Base-by-base conservation (phyloP, 2,113 vertebrate species). In the Gallinago paraguaiae region DNA sequence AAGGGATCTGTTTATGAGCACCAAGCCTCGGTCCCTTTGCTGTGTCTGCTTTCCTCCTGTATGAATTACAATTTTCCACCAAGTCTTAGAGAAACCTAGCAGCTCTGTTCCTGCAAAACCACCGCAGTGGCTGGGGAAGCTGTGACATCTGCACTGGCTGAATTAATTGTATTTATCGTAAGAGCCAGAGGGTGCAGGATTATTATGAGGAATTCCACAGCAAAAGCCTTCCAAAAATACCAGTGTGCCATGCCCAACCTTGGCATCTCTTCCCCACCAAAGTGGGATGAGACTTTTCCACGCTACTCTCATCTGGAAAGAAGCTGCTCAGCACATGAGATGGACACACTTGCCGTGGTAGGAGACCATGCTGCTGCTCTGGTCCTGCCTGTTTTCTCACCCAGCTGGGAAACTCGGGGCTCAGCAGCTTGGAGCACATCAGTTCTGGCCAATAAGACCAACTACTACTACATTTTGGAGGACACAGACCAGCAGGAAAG, bases 301-400 rank as follows among this genome's bases (percentile, higher is more conserved):
- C 1, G 1, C 43, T 79, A 0, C 77, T 80, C 31, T 41, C 0
- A 0, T 50, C 41, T 57, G 53, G 63, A 30, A 82, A 72, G 88
- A 68, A 84, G 60, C 60, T 82, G 64, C 61, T 87, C 25, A 69
- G 76, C 41, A 25, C 61, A 3, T 27, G 53, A 48, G 45, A 33
- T 43, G 70, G 79, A 54, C n/a, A 13, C 25, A 13, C 0, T 0
- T 51, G 23, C 12, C 31, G 16, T 76, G n/a, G 13, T 2, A 23
- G 72, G 31, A 81, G 28, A 15, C 28, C 20, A 69, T 33, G 35
- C 53, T 83, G 80, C 68, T 80, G 43, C 35, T 30, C 13, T n/a
- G 14, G 28, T 79, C 67, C 86, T 82, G 61, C 41, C 50, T 87
- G 14, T 48, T 93, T 72, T 35, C 82, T 69, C 35, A 48, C 4